These are phyloP conservation scores for Oxycera nigricornis DNA, from an alignment of 2,888 invertebrate genomes.

Conservation along the genomic window DNA sequence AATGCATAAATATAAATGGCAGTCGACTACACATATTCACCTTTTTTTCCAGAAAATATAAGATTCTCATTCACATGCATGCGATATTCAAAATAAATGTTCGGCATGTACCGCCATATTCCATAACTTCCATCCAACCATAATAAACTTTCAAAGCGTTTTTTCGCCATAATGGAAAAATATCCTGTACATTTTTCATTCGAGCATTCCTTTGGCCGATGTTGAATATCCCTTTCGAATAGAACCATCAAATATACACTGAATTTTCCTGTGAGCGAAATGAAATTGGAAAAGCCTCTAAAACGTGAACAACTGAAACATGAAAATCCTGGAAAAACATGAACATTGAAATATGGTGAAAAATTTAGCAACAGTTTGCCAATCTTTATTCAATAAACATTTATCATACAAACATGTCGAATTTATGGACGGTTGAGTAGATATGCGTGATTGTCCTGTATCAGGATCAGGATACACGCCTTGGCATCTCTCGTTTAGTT, in stretches of 20 bases:
- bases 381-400: slow-evolving; percentile 48
- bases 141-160: slow-evolving; percentile 38
- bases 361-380: slow-evolving; percentile 47
- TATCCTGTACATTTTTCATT: slow-evolving; percentile 2
- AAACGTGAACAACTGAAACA: slow-evolving; percentile 22
- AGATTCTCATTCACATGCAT: neutral
- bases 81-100: too few relatives aligned
- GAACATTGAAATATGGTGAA: slow-evolving; percentile 22
- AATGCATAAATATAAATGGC: neutral
- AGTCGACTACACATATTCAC: neutral
- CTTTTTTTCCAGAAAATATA: neutral
- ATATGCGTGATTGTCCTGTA: slow-evolving; percentile 45
- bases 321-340: neutral
- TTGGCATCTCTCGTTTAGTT: slow-evolving; percentile 19
- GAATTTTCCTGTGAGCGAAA: slow-evolving; percentile 21
- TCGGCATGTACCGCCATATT: neutral
- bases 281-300: slow-evolving; percentile 40
- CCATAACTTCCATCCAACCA: slow-evolving; percentile 29
- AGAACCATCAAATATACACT: slow-evolving; percentile 21
- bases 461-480: slow-evolving; percentile 15
- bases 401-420: slow-evolving; percentile 45
- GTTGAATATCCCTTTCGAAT: neutral
- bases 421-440: slow-evolving; percentile 45
- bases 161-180: slow-evolving; percentile 19
- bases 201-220: neutral